A percentile compares a stretch with the other conserved stretches of the same genome.
These are phyloP conservation scores for Thamnophis elegans DNA, from an alignment of 2,797 vertebrate species.

Conservation along the genomic window DNA sequence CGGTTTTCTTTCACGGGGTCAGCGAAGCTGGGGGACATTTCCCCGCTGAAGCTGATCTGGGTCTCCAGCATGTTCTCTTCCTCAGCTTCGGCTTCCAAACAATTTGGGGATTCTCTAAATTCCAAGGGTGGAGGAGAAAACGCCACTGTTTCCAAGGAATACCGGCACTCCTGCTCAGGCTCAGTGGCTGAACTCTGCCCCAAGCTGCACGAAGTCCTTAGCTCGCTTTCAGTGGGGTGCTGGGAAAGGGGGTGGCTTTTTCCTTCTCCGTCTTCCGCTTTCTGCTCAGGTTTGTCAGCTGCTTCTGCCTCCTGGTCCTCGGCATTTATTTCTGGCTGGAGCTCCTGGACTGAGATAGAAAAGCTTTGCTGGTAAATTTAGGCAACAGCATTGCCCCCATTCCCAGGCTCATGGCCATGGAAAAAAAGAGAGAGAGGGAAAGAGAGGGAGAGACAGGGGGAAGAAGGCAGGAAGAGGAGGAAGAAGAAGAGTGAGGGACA, in stretches of 20 bases:
- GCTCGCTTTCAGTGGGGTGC: not conserved
- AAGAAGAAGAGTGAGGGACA: not conserved
- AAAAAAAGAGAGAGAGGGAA: too few relatives aligned
- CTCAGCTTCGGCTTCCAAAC: not conserved
- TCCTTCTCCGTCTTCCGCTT: not conserved
- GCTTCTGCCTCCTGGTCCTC: not conserved
- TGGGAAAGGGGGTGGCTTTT: too few relatives aligned
- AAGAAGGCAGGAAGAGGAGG: not conserved
- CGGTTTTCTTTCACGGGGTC: not conserved
- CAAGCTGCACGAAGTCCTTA: fast-evolving
- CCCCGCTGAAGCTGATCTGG: not conserved
- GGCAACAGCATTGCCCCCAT: too few relatives aligned
- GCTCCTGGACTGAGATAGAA: not conserved
- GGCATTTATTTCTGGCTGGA: not conserved
- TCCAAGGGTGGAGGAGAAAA: not conserved
- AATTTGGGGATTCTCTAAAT: not conserved
- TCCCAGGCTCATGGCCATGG: too few relatives aligned
- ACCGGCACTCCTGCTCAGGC: not conserved
- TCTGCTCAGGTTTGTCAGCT: not conserved
- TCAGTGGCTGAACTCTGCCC: too few relatives aligned
- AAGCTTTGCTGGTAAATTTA: not conserved
- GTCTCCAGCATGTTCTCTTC: too few relatives aligned
- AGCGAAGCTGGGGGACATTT: too few relatives aligned
- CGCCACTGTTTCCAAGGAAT: not conserved
- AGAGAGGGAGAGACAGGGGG: too few relatives aligned